Percentiles rank a stretch among this genome's conserved stretches.
Evolutionary conservation across 2,888 invertebrate genomes (phyloP).

Genomic region (Phalera bucephala): DNA sequence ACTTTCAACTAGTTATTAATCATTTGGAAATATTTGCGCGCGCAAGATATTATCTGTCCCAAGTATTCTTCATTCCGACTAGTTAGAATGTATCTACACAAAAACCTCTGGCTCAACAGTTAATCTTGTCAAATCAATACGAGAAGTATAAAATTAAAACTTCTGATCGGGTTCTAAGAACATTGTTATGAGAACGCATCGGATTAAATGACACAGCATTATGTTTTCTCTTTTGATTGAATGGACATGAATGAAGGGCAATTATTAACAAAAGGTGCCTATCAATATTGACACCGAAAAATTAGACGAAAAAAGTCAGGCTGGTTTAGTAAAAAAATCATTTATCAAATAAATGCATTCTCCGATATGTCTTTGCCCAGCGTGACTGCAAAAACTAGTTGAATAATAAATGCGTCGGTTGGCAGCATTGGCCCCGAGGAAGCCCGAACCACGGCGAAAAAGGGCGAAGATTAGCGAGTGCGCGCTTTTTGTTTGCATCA

Average conservation of each 20-base stretch:
- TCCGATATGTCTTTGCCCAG: slow-evolving; percentile 74
- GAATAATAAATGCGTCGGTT: slow-evolving; percentile 75
- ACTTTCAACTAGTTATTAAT: slow-evolving; percentile 40
- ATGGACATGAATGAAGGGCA: slow-evolving; percentile 53
- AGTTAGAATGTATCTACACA: slow-evolving; percentile 35
- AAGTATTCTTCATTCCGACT: slow-evolving; percentile 34
- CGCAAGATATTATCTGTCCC: slow-evolving; percentile 38
- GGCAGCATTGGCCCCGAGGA: slow-evolving; percentile 74
- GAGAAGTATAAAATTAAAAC: slow-evolving; percentile 54
- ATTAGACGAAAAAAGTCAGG: slow-evolving; percentile 48
- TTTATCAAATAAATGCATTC: slow-evolving; percentile 81
- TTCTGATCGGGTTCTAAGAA: slow-evolving; percentile 52
- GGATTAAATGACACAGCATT: slow-evolving; percentile 58
- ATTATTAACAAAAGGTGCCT: slow-evolving; percentile 52
- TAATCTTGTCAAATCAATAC: slow-evolving; percentile 56
- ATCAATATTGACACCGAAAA: slow-evolving; percentile 67
- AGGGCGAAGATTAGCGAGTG: slow-evolving; percentile 80
- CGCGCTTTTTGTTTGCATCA: slow-evolving; percentile 82
- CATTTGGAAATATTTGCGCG: slow-evolving; percentile 45
- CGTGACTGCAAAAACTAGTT: slow-evolving; percentile 80
- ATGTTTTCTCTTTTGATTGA: slow-evolving; percentile 56
- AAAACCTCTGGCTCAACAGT: slow-evolving; percentile 34
- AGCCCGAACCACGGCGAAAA: slow-evolving; percentile 65
- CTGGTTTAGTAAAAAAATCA: slow-evolving; percentile 59
- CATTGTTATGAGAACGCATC: slow-evolving; percentile 49